Percentiles rank a stretch among this genome's conserved stretches.
Evolutionary conservation across 2,888 invertebrate species (phyloP).

Genomic region (Tribolium freemani): DNA sequence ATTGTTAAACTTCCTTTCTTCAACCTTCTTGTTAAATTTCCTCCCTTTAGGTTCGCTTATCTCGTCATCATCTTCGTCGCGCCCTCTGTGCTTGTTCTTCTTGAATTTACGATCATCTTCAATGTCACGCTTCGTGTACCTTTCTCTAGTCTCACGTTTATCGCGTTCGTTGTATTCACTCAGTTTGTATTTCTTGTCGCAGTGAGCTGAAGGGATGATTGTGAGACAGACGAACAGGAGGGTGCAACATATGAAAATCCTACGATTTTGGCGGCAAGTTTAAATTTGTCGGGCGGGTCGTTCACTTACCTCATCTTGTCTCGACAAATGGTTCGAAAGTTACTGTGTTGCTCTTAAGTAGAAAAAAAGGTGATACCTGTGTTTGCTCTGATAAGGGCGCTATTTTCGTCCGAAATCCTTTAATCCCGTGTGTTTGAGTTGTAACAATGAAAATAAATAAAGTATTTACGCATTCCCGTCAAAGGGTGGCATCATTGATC

Average conservation of each 20-base stretch:
- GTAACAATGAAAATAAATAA: conserved; percentile 25
- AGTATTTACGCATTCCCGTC: conserved; percentile 2
- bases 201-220: conserved; percentile 20
- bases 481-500: conserved; percentile 15
- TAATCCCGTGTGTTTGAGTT: conserved; percentile 13
- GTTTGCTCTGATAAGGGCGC: conserved; percentile 19
- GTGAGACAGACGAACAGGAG: conserved; percentile 32
- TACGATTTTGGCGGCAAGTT: conserved; percentile 10
- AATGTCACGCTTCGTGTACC: conserved; percentile 15
- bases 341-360: conserved; percentile 10
- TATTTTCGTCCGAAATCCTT: neutral
- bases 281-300: neutral
- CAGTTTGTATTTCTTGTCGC: conserved; percentile 33
- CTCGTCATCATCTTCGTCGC: neutral
- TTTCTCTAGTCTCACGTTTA: conserved; percentile 25
- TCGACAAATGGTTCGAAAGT: neutral
- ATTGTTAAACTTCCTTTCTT: neutral
- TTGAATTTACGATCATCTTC: conserved; percentile 8
- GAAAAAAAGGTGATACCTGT: neutral
- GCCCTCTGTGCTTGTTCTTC: neutral
- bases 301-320: conserved; percentile 37
- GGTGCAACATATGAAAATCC: conserved; percentile 18
- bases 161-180: conserved; percentile 33
- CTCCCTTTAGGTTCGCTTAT: neutral
- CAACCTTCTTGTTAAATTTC: neutral